These are phyloP conservation scores for Procambarus clarkii DNA, from an alignment of 1,140 invertebrate genomes.

Conservation along the genomic window DNA sequence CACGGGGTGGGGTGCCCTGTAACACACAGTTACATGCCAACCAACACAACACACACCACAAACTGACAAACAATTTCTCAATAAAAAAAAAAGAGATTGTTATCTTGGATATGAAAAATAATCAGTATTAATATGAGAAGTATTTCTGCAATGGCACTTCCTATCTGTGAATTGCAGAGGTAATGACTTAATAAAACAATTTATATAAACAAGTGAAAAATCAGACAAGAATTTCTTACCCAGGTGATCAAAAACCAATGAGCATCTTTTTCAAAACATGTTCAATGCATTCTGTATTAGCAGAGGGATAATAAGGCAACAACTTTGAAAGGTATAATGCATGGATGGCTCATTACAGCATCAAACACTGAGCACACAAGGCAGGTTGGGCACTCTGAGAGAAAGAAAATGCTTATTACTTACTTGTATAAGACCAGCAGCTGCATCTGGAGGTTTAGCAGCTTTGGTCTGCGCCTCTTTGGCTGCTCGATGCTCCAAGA, in stretches of 20 bases:
- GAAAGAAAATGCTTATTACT: background rate
- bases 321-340: slow-evolving; percentile 17
- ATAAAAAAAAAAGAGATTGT: background rate
- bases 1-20: slow-evolving; percentile 68
- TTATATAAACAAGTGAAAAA: slow-evolving; percentile 22
- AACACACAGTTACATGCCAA: slow-evolving; percentile 71
- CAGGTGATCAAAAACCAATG: slow-evolving; percentile 14
- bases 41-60: slow-evolving; percentile 56
- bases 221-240: slow-evolving; percentile 7
- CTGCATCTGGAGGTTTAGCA: slow-evolving; percentile 61
- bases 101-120: slow-evolving; percentile 20
- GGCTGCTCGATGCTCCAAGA: slow-evolving; percentile 85
- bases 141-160: slow-evolving; percentile 26
- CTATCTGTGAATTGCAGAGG: slow-evolving; percentile 43
- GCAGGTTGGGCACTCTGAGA: background rate
- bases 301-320: slow-evolving; percentile 32
- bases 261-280: slow-evolving; percentile 37
- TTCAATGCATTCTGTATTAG: slow-evolving; percentile 54
- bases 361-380: slow-evolving; percentile 37
- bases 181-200: slow-evolving; percentile 28
- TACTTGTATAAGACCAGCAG: slow-evolving; percentile 62
- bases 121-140: slow-evolving; percentile 40
- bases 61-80: slow-evolving; percentile 16
- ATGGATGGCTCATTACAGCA: slow-evolving; percentile 46
- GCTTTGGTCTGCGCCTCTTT: slow-evolving; percentile 77